Conservation (phyloP, 2,113 vertebrate genomes). For the Miniopterus natalensis region DNA sequence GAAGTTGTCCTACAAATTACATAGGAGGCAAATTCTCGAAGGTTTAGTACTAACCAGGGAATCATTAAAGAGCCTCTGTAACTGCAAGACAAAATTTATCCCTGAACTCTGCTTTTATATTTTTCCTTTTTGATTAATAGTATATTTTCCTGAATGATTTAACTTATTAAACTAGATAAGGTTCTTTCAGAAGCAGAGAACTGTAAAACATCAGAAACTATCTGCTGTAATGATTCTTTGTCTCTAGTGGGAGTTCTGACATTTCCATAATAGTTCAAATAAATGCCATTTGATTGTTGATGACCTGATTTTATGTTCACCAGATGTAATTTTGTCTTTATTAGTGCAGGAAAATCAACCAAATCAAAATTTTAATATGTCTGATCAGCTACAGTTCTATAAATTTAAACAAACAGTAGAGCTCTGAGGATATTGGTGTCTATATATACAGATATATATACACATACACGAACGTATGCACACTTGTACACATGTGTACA, state of each 20-base stretch:
- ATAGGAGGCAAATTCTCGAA: constrained; percentile 46
- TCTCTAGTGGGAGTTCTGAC: constrained; percentile 52
- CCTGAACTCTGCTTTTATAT: background rate
- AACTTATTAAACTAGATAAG: background rate
- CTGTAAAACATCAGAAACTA: constrained; percentile 45
- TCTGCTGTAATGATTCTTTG: background rate
- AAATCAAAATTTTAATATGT: constrained; percentile 45
- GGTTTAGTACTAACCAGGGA: constrained; percentile 4
- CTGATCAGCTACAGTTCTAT: background rate
- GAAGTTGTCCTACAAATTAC: constrained; percentile 38
- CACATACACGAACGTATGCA: no score
- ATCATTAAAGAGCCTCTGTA: background rate
- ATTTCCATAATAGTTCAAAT: constrained; percentile 62
- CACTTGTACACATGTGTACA: no score
- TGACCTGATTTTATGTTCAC: constrained; percentile 36
- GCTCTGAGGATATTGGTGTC: background rate
- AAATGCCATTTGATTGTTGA: constrained; percentile 61
- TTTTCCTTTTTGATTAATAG: constrained; percentile 41
- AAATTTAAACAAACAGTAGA: background rate
- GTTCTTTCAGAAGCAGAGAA: constrained; percentile 5
- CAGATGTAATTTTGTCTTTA: constrained; percentile 44
- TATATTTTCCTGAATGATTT: constrained; percentile 53
- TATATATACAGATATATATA: background rate
- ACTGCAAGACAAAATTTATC: constrained; percentile 3
- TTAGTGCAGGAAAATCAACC: constrained; percentile 37